Evolutionary conservation across 2,113 vertebrate species (phyloP).

Genomic region (Cephalopterus ornatus): DNA sequence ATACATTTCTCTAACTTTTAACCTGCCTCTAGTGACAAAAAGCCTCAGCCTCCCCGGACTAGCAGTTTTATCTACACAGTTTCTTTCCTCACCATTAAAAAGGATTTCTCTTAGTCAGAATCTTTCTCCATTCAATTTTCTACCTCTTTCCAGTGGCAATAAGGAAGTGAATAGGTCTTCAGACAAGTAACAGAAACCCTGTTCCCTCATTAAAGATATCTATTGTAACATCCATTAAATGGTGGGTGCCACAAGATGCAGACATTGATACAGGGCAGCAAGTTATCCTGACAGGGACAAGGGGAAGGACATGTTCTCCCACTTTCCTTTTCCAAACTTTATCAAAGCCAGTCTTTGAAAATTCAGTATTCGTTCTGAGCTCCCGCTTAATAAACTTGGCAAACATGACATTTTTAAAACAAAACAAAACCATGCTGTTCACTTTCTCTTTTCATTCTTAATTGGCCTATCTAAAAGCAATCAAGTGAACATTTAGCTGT

Average conservation of each 20-base stretch:
- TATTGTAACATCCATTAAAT: background rate
- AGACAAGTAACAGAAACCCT: background rate
- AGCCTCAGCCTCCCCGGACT: background rate
- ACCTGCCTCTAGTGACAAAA: background rate
- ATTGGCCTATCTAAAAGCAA: slow-evolving; percentile 71
- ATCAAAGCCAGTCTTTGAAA: background rate
- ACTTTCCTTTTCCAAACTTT: slow-evolving; percentile 12
- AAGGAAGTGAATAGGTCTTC: background rate
- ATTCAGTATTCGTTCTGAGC: slow-evolving; percentile 26
- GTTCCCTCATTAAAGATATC: background rate
- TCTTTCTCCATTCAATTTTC: background rate
- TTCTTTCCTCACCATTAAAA: background rate
- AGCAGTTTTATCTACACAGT: background rate
- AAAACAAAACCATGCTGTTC: slow-evolving; percentile 66
- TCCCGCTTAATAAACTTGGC: slow-evolving; percentile 49
- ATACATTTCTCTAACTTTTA: background rate
- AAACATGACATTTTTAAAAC: slow-evolving; percentile 59
- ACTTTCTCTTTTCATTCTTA: slow-evolving; percentile 64
- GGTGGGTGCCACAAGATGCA: background rate
- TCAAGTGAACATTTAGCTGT: slow-evolving; percentile 62
- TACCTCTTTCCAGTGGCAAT: background rate
- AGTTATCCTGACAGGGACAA: background rate
- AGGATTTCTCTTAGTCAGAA: background rate
- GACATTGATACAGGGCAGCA: background rate
- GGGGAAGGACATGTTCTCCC: background rate